These are phyloP conservation scores for Antheraea yamamai DNA, from an alignment of 2,888 invertebrate species.

Conservation along the genomic window DNA sequence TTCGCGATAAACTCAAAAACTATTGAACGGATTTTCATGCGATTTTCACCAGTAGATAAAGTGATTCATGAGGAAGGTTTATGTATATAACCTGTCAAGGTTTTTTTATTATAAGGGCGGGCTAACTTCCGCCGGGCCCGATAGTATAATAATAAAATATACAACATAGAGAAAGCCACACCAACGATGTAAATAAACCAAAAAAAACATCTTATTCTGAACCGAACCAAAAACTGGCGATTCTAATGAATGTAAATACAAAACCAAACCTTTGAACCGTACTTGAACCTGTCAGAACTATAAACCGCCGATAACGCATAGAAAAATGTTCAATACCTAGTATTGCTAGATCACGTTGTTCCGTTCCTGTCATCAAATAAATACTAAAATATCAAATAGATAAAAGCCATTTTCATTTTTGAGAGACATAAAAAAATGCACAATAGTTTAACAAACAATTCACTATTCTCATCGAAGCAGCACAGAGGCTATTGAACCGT, in stretches of 20 bases:
- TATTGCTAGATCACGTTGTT: neutral
- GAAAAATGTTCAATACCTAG: neutral
- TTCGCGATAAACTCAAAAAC: too few species aligned
- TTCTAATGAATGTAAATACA: neutral
- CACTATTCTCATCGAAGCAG: slow-evolving; percentile 33
- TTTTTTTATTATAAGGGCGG: too few species aligned
- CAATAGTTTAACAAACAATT: slow-evolving; percentile 23
- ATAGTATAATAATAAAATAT: neutral
- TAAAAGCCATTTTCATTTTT: neutral
- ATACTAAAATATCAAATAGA: neutral
- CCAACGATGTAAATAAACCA: neutral
- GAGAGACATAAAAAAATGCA: neutral
- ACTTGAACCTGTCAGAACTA: neutral
- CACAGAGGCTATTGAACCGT: slow-evolving; percentile 68
- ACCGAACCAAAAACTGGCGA: neutral
- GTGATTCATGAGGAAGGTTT: too few species aligned
- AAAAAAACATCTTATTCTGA: neutral
- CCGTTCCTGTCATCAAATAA: neutral
- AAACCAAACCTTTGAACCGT: neutral
- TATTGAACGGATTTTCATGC: too few species aligned
- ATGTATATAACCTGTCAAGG: too few species aligned
- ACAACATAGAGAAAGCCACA: neutral
- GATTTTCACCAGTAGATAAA: too few species aligned
- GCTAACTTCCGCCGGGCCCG: too few species aligned
- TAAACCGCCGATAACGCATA: neutral